Percentiles rank a stretch among this genome's conserved stretches.
These are phyloP conservation scores for Campoplex nolae DNA, from an alignment of 2,888 invertebrate genomes.

Conservation along the genomic window DNA sequence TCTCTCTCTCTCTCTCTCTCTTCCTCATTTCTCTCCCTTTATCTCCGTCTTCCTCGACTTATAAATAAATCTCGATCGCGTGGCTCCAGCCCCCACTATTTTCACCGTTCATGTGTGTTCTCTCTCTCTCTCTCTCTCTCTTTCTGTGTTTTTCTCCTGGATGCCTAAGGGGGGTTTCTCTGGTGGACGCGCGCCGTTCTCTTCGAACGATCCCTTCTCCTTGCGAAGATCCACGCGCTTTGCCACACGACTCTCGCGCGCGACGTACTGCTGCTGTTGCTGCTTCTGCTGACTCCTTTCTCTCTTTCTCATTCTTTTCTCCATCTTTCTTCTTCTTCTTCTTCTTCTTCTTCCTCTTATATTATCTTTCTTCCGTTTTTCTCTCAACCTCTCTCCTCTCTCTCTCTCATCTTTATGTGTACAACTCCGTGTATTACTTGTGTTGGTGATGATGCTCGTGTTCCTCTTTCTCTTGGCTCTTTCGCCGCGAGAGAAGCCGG, in stretches of 20 bases:
- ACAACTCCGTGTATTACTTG: slow-evolving; percentile 33
- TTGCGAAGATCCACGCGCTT: slow-evolving; percentile 69
- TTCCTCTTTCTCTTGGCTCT: slow-evolving; percentile 64
- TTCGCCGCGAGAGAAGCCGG: slow-evolving; percentile 67
- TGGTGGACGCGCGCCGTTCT: slow-evolving; percentile 59
- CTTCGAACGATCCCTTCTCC: slow-evolving; percentile 62
- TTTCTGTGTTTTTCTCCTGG: slow-evolving; percentile 66
- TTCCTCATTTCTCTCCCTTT: slow-evolving; percentile 21
- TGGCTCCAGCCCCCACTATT: slow-evolving; percentile 82
- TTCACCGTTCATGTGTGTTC: slow-evolving; percentile 70
- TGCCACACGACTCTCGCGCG: slow-evolving; percentile 69
- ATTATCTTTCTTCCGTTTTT: slow-evolving; percentile 10
- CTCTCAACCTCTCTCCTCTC: background rate
- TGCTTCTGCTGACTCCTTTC: slow-evolving; percentile 32
- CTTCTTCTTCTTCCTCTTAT: background rate
- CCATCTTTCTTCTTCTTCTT: background rate
- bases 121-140: slow-evolving; percentile 69
- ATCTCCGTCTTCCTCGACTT: slow-evolving; percentile 77
- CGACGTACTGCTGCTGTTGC: slow-evolving; percentile 64
- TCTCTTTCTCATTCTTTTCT: slow-evolving; percentile 25
- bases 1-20: slow-evolving; percentile 33
- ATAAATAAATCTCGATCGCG: slow-evolving; percentile 85
- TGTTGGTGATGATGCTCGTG: slow-evolving; percentile 56
- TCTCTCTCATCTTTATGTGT: slow-evolving; percentile 17
- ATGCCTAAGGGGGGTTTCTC: slow-evolving; percentile 23